A percentile compares a stretch with the other conserved stretches of the same genome.
Conservation (phyloP, 2,888 invertebrate species). For the Liodrosophila aerea region DNA sequence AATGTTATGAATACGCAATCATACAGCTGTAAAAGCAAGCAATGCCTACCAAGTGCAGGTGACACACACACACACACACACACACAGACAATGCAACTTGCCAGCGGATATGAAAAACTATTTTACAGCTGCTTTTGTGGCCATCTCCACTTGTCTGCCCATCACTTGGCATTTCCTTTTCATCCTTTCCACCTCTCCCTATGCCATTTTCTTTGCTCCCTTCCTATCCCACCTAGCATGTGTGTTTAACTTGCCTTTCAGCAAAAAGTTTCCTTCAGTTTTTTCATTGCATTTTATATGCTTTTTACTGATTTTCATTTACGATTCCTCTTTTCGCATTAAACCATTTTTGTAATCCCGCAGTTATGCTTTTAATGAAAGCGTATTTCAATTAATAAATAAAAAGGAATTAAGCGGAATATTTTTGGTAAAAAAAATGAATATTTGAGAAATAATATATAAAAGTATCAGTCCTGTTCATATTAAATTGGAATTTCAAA, state of each 20-base stretch:
- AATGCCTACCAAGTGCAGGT: constrained; percentile 46
- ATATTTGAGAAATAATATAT: too few relatives aligned
- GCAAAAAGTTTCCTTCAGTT: neutral
- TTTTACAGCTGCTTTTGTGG: constrained; percentile 72
- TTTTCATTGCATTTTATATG: constrained; percentile 31
- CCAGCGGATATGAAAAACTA: constrained; percentile 76
- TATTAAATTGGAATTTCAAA: too few relatives aligned
- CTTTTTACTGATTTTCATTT: constrained; percentile 56
- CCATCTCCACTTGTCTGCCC: constrained; percentile 27
- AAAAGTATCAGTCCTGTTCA: too few relatives aligned
- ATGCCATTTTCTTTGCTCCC: neutral
- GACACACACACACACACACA: constrained; percentile 37
- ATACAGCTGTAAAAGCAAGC: constrained; percentile 45
- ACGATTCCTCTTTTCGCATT: constrained; percentile 34
- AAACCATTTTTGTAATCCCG: constrained; percentile 4
- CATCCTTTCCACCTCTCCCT: neutral
- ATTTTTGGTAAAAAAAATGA: too few relatives aligned
- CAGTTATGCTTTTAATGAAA: constrained; percentile 3
- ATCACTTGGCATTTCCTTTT: neutral
- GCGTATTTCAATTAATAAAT: too few relatives aligned
- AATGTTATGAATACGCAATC: constrained; percentile 71
- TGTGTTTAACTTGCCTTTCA: constrained; percentile 19
- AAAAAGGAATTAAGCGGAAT: too few relatives aligned
- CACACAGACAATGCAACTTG: constrained; percentile 58
- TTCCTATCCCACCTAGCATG: constrained; percentile 9